These are phyloP conservation scores for Aculops lycopersici DNA, from an alignment of 1,140 invertebrate species.

Conservation along the genomic window DNA sequence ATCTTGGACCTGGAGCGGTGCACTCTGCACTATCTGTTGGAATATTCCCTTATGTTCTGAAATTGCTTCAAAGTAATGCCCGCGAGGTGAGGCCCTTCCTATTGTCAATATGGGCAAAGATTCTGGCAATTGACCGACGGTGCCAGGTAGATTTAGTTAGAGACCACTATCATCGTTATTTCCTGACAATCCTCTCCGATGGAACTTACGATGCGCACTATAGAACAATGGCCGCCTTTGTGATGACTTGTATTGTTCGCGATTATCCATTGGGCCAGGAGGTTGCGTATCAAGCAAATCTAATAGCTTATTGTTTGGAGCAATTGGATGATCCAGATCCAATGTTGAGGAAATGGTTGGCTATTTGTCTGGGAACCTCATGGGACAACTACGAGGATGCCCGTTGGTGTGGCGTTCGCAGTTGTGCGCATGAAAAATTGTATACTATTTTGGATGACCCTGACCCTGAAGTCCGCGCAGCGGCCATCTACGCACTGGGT, in stretches of 20 bases:
- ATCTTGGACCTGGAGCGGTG: slow-evolving; percentile 85
- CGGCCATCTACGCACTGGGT: slow-evolving; percentile 62
- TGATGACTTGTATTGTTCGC: slow-evolving; percentile 63
- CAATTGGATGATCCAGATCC: slow-evolving; percentile 22
- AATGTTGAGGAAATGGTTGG: slow-evolving; percentile 54
- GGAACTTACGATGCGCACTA: slow-evolving; percentile 40
- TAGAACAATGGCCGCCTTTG: slow-evolving; percentile 60
- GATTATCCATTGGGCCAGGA: slow-evolving; percentile 46
- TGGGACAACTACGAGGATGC: slow-evolving; percentile 78
- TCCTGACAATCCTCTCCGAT: slow-evolving; percentile 57
- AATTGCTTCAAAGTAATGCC: slow-evolving; percentile 66
- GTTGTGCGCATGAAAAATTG: slow-evolving; percentile 75
- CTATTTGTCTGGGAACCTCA: slow-evolving; percentile 59
- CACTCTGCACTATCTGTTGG: slow-evolving; percentile 67
- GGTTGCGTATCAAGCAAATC: slow-evolving; percentile 37
- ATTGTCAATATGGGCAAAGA: slow-evolving; percentile 97
- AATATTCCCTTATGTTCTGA: slow-evolving; percentile 93
- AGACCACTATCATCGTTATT: slow-evolving; percentile 78
- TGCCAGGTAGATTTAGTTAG: slow-evolving; percentile 81
- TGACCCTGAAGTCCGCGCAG: slow-evolving; percentile 55
- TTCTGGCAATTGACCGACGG: slow-evolving; percentile 69
- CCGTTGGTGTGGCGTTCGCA: slow-evolving; percentile 74
- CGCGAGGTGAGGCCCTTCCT: slow-evolving; percentile 60
- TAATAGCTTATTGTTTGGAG: slow-evolving; percentile 60
- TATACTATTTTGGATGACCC: slow-evolving; percentile 39